Base-by-base conservation (phyloP, 2,113 vertebrate genomes). In the Nettapus auritus region DNA sequence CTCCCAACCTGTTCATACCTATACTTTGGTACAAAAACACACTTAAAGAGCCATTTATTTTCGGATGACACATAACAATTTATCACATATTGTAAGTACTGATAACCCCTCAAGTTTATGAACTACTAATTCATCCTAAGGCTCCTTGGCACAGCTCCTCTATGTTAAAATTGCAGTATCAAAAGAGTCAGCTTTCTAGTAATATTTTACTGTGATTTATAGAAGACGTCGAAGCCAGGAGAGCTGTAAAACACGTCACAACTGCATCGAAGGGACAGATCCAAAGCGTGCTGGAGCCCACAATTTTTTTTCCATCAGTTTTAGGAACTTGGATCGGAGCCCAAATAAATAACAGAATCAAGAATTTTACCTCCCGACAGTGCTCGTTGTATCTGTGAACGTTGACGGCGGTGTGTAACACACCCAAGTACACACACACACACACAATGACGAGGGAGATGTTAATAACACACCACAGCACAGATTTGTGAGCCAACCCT, bases 11-110 rank as follows among this genome's bases (percentile, higher is more conserved):
- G 22, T 34, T 60, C 44, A 21, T 8, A 52, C 21, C 34, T 50
- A 71, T 18, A 19, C 23, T 68, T 60, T 29, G n/a, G 77, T 38
- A 71, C 16, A 78, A 91, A 93, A 88, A 6, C 42, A 79, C 44
- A 42, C 38, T 71, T 66, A 40, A 70, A 90, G 31, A 92, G 17
- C 14, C 57, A 76, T 86, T 90, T 86, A 86, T 82, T 96, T 89
- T 87, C 88, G 76, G n/a, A 79, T 73, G 48, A 82, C 36, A 57
- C 18, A 4, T 16, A 88, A 69, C 50, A 40, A 96, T 94, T 94
- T 88, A 88, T 84, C 62, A 69, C 38, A 11, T 68, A 86, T 56
- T 71, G 53, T 75, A 90, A 28, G 69, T 38, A 88, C 57, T 84
- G 57, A 83, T 86, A 95, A 82, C 38, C 23, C 26, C 55, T 82